A percentile compares a stretch with the other conserved stretches of the same genome.
These are phyloP conservation scores for Akabosia matsudoensis DNA, from an alignment of 1,140 invertebrate genomes.

Conservation along the genomic window DNA sequence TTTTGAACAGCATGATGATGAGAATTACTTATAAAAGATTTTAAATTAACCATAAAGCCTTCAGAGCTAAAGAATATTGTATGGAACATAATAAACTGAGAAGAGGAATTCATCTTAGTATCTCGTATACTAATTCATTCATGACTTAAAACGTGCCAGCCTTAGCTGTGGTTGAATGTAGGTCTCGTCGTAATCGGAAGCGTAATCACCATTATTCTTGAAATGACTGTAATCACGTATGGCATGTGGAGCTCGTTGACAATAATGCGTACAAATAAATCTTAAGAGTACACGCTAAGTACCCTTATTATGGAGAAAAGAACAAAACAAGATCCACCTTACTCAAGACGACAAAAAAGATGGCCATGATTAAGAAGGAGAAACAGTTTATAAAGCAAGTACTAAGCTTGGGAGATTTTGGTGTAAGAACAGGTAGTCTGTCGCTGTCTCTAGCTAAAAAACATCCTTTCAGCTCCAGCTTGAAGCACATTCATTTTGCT, in stretches of 20 bases:
- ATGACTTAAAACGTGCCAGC: neutral
- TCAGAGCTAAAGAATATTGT: neutral
- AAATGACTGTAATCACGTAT: conserved; percentile 18
- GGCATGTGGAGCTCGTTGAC: conserved; percentile 22
- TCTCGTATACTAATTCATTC: neutral
- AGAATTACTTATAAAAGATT: neutral
- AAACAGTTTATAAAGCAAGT: neutral
- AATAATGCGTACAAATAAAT: conserved; percentile 14
- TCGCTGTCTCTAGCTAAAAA: neutral
- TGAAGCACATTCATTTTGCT: too few species aligned
- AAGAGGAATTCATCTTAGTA: neutral
- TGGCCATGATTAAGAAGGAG: neutral
- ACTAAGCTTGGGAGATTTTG: too few species aligned
- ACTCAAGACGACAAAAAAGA: neutral
- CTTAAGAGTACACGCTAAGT: conserved; percentile 9
- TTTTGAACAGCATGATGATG: neutral
- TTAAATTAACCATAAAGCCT: conserved; percentile 16
- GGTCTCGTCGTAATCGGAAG: conserved; percentile 4
- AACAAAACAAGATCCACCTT: neutral
- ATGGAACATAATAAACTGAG: neutral
- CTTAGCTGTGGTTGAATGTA: neutral
- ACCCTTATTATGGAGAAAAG: conserved; percentile 17
- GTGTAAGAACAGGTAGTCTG: neutral
- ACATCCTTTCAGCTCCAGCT: too few species aligned
- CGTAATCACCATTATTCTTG: conserved; percentile 17